Evolutionary conservation across 2,888 invertebrate species (phyloP).

Genomic region (Pherbina coryleti): DNA sequence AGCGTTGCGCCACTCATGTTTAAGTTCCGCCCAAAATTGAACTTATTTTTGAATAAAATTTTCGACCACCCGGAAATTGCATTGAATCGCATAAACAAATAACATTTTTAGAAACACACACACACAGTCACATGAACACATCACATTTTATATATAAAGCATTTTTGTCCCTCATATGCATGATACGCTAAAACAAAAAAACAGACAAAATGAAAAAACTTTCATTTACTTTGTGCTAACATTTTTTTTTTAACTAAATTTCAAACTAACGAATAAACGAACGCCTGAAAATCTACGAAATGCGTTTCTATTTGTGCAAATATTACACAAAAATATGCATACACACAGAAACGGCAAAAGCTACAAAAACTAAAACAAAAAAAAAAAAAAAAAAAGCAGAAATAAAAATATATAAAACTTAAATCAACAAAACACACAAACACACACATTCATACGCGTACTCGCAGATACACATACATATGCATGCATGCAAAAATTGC

Average conservation of each 20-base stretch:
- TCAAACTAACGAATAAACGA: neutral
- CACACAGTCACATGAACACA: no score
- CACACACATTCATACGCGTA: neutral
- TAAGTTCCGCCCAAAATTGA: neutral
- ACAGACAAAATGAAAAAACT: neutral
- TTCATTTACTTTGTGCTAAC: neutral
- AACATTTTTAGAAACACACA: neutral
- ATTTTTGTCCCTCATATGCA: neutral
- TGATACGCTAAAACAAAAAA: neutral
- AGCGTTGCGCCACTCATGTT: no score
- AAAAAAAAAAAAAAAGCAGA: neutral
- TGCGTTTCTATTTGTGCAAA: conserved; percentile 36
- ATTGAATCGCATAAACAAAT: neutral
- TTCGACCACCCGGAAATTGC: neutral
- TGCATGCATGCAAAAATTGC: conserved; percentile 23
- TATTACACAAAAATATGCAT: conserved; percentile 12
- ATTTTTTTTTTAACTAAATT: no score
- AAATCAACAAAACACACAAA: conserved; percentile 8
- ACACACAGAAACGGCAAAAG: neutral
- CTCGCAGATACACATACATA: neutral
- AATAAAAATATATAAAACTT: neutral
- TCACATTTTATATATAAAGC: no score
- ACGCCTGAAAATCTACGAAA: conserved; percentile 17
- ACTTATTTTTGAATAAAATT: neutral
- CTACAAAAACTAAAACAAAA: conserved; percentile 3